These are phyloP conservation scores for Anoplius nigerrimus DNA, from an alignment of 2,888 invertebrate genomes.

Conservation along the genomic window DNA sequence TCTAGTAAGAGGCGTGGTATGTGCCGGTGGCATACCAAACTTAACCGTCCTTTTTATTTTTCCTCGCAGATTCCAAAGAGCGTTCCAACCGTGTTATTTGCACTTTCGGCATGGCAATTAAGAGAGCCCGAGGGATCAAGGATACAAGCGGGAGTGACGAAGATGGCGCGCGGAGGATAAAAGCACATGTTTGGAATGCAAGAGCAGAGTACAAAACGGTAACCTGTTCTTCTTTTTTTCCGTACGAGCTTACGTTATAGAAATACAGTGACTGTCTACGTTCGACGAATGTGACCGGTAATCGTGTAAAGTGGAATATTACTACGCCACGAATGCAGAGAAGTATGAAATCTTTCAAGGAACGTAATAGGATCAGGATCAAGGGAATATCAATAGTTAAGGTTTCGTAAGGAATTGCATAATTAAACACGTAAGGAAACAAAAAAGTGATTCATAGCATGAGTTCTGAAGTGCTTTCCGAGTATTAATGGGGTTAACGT, in stretches of 20 bases:
- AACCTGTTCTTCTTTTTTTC: no score
- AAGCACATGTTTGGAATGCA: background rate
- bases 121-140: background rate
- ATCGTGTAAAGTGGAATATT: no score
- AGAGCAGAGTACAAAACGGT: background rate
- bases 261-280: no score
- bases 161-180: background rate
- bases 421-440: background rate
- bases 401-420: background rate
- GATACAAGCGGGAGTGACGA: constrained; percentile 14
- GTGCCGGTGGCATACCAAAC: constrained; percentile 56
- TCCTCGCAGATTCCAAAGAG: constrained; percentile 5
- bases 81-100: constrained; percentile 16
- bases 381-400: no score
- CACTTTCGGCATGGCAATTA: constrained; percentile 19
- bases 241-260: no score
- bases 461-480: background rate
- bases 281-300: no score
- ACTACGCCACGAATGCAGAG: no score
- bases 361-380: no score
- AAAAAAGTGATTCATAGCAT: no score
- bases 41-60: constrained; percentile 45
- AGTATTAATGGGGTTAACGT: constrained; percentile 15
- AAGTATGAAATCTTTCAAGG: no score
- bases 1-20: constrained; percentile 64